Conservation (phyloP, 1,140 invertebrate genomes). For the Cyclargus thomasi region DNA sequence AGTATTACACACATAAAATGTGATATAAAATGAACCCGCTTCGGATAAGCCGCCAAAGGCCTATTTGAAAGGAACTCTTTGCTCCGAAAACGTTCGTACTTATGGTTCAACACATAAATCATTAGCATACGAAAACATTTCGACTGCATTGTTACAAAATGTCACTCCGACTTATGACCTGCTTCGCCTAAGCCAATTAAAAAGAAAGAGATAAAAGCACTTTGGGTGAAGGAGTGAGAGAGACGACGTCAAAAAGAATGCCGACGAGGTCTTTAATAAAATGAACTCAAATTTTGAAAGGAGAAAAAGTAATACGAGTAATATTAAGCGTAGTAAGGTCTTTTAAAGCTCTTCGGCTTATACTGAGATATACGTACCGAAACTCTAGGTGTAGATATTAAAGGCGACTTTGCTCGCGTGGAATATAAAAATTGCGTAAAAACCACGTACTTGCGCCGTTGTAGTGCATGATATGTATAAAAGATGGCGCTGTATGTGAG, state of each 20-base stretch:
- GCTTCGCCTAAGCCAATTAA: conserved; percentile 65
- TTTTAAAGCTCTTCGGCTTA: not conserved
- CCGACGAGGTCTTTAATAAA: conserved; percentile 36
- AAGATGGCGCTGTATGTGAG: no score
- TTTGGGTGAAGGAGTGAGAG: conserved; percentile 34
- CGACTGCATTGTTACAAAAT: conserved; percentile 68
- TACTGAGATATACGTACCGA: no score
- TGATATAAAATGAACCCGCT: not conserved
- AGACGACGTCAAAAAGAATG: conserved; percentile 52
- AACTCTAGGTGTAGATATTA: no score
- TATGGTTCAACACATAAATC: conserved; percentile 69
- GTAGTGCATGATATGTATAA: no score
- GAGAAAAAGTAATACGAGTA: not conserved
- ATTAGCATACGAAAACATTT: conserved; percentile 74
- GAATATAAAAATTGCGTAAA: no score
- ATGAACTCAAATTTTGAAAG: conserved; percentile 1
- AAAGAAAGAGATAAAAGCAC: conserved; percentile 46
- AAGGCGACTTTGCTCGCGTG: no score
- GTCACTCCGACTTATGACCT: conserved; percentile 71
- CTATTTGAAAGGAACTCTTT: conserved; percentile 40
- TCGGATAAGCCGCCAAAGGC: conserved; percentile 30
- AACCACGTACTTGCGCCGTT: no score
- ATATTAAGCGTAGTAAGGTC: not conserved
- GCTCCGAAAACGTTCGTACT: conserved; percentile 51
- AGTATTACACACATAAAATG: not conserved